Evolutionary conservation across 2,888 invertebrate genomes (phyloP).

Genomic region (Heteropelma amictum): DNA sequence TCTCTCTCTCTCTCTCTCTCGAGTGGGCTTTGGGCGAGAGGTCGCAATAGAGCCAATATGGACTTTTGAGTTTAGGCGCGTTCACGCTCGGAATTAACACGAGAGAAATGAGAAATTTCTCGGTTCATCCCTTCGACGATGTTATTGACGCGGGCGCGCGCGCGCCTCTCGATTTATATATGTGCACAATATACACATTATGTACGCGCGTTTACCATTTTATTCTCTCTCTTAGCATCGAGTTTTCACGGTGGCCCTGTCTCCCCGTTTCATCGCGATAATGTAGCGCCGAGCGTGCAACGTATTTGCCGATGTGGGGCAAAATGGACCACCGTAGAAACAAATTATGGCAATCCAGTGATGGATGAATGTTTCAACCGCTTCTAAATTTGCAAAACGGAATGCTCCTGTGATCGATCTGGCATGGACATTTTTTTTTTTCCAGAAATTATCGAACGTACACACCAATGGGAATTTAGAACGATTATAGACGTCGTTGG

Average conservation of each 20-base stretch:
- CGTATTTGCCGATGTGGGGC: background rate
- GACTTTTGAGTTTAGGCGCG: background rate
- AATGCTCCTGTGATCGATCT: no score
- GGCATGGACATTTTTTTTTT: no score
- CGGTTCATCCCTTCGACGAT: conserved; percentile 52
- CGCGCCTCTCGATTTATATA: conserved; percentile 28
- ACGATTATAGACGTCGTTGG: no score
- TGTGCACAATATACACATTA: background rate
- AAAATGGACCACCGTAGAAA: conserved; percentile 19
- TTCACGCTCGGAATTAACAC: conserved; percentile 34
- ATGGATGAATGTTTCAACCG: no score
- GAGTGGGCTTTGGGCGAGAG: background rate
- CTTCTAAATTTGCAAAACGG: no score
- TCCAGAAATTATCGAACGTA: no score
- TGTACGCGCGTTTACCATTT: background rate
- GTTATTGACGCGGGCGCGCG: conserved; percentile 52
- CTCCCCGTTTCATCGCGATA: conserved; percentile 44
- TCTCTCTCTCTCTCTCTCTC: background rate
- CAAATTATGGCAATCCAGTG: no score
- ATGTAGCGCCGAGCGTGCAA: conserved; percentile 1
- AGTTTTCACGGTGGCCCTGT: conserved; percentile 61
- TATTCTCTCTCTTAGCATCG: conserved; percentile 36
- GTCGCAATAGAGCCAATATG: background rate
- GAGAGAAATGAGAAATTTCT: conserved; percentile 63
- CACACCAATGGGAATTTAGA: no score